Evolutionary conservation across 2,888 invertebrate genomes (phyloP).

Genomic region (Ennomos quercinarius): DNA sequence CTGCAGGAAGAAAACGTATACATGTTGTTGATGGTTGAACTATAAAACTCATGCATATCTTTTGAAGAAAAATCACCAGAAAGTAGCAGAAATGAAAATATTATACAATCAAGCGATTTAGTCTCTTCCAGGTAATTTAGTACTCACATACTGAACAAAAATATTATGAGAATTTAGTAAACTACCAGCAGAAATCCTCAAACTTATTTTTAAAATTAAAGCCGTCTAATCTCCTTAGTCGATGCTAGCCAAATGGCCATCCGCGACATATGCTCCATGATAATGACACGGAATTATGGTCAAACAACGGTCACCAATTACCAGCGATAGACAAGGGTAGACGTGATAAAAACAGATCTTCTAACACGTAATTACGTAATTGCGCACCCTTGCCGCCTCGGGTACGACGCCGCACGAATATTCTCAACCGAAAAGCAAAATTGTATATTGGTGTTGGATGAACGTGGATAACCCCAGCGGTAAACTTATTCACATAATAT

Average conservation of each 20-base stretch:
- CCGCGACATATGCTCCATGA: constrained; percentile 56
- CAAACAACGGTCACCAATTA: constrained; percentile 80
- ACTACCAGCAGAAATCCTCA: too few relatives aligned
- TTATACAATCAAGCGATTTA: too few relatives aligned
- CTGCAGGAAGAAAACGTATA: too few relatives aligned
- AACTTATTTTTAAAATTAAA: not conserved
- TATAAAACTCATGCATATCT: too few relatives aligned
- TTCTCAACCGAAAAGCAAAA: constrained; percentile 75
- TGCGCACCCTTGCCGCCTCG: constrained; percentile 75
- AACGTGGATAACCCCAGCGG: constrained; percentile 45
- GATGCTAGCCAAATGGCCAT: constrained; percentile 31
- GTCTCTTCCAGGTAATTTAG: too few relatives aligned
- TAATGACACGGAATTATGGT: constrained; percentile 72
- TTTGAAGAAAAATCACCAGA: too few relatives aligned
- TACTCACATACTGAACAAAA: too few relatives aligned
- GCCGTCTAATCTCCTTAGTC: constrained; percentile 9
- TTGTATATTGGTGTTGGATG: constrained; percentile 46
- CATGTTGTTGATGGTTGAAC: too few relatives aligned
- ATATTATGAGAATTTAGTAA: too few relatives aligned
- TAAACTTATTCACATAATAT: too few relatives aligned
- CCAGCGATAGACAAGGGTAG: constrained; percentile 83
- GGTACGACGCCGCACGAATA: constrained; percentile 81
- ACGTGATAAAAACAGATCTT: constrained; percentile 85
- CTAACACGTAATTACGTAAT: constrained; percentile 85
- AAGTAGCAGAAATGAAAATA: too few relatives aligned